Evolutionary conservation across 2,113 vertebrate genomes (phyloP), one percentile per base, ranked within the genome.

Genomic region (Pangasianodon hypophthalmus): DNA sequence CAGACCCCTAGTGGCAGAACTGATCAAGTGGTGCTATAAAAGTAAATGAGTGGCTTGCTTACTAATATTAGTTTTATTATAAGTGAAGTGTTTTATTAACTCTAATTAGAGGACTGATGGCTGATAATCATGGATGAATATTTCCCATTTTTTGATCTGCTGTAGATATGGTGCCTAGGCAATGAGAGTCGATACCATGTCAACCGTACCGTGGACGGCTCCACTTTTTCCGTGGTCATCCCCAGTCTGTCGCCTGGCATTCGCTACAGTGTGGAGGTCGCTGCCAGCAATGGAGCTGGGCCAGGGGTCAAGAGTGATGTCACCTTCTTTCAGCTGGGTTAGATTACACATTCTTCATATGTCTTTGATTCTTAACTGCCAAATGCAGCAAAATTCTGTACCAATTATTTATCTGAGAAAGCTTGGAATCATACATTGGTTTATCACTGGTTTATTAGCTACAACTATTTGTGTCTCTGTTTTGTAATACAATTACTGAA

Each of bases 101-200:
- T 32, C 26, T 54, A 19, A 77, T 18, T 26, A 56, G 16, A 56
- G 32, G 18, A 46, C 37, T 60, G 19, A 64, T 9, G 2, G 1
- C 48, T 46, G 6, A 60, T 83, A 3, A 83, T 83, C 19, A 58
- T 58, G 10, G 32, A 32, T 58, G 54, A 60, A 83, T 52, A 19
- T 80, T 62, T 64, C 6, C 2, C 46, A 50, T 50, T 46, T 8
- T 83, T 24, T 37, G 9, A 62, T 79, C 62, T 92, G 80, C 92
- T 64, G 46, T 92, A 88, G 98, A 96, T 99, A 90, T 99, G 98
- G 98, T 99, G 98, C 92, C 95, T 99, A 80, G 98, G 98, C 86
- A 99, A 99, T 80, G 98, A 99, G 93, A 99, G 97, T 56, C 93
- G 97, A 18, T 99, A 98, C 94, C 98, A 99, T 56, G 97, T 99